Base-by-base conservation (phyloP, 1,140 invertebrate species). In the Ostrea denselamellosa region DNA sequence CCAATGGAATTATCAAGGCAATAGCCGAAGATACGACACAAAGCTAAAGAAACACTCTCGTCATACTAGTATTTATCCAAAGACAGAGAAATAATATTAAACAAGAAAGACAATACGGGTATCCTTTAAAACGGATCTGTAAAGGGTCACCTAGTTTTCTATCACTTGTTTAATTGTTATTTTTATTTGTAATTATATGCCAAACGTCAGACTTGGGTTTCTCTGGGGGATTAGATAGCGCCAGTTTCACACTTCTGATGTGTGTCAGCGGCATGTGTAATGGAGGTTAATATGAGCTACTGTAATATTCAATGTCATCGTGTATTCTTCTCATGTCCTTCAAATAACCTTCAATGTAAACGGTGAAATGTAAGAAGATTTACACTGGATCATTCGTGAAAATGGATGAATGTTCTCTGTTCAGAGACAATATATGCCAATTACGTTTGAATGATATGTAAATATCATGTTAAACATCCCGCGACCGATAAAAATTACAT, bases 301-400 rank as follows among this genome's bases (percentile, higher is more conserved):
- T 19, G 12, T 17, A 56, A 12, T 22, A 71, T 25, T 71, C 65
- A 71, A 71, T 71, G 65, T 71, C 65, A 71, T 71, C 25, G n/a
- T 22, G 65, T 25, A 71, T 71, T 71, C 65, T 71, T 71, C 22
- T 71, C 22, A 17, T 12, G 65, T 71, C 65, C 65, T 71, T 71
- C 65, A 71, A 25, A 71, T 71, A 71, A 71, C 65, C 65, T 71
- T 71, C 22, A 28, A 22, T 22, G 65, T 28, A 71, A 28, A 71
- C 22, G n/a, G 65, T 12, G 65, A 71, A 71, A 71, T 28, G 22
- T 68, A 68, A 71, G 8, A 28, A 71, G 65, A 28, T 28, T 71
- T 71, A 22, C 65, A 28, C 8, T 10, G 65, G 65, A 71, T 71
- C 22, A 71, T 25, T 25, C 22, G 65, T 28, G 10, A 25, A 25